Evolutionary conservation across 2,888 invertebrate genomes (phyloP), one percentile per base, ranked within the genome.

Genomic region (Parnassius glacialis): DNA sequence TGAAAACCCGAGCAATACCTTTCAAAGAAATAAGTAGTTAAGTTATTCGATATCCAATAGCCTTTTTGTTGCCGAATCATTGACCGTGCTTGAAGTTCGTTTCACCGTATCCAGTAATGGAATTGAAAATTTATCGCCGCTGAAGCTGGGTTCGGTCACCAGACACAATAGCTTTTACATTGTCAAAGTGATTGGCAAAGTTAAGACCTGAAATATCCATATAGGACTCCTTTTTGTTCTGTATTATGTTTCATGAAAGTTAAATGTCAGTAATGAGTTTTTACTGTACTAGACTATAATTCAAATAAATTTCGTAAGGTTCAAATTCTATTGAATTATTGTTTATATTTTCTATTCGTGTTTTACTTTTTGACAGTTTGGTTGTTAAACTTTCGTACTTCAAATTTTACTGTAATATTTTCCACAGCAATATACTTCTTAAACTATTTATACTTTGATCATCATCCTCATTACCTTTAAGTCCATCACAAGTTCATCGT

Each of bases 101-200:
- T 55, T 55, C 50, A 44, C 34, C 44, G 50, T 51, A 55, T 47
- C 25, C n/a, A 52, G 20, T 52, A 57, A 57, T 61, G 47, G 52
- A 57, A 57, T 61, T 61, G 57, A 52, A 62, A 62, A 62, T 62
- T 57, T 57, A 53, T 62, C 47, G 48, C 52, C 52, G 48, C 34
- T 47, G 25, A 43, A 52, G 43, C 20, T 42, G 47, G 25, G 25
- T 52, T 62, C 52, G 25, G 57, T 62, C 52, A 53, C 48, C 48
- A 57, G 53, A 62, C 42, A 57, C 42, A 48, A 50, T 57, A 57
- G 34, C 48, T 57, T 47, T 52, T 56, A 52, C 52, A 56, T 56
- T 53, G 53, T 56, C 56, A 52, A 57, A 47, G 47, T 57, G 48
- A 53, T 62, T 20, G 43, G 45, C 25, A 10, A 48, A 53, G 44